Conservation (phyloP, 2,113 vertebrate species). For the Cichladusa arquata region DNA sequence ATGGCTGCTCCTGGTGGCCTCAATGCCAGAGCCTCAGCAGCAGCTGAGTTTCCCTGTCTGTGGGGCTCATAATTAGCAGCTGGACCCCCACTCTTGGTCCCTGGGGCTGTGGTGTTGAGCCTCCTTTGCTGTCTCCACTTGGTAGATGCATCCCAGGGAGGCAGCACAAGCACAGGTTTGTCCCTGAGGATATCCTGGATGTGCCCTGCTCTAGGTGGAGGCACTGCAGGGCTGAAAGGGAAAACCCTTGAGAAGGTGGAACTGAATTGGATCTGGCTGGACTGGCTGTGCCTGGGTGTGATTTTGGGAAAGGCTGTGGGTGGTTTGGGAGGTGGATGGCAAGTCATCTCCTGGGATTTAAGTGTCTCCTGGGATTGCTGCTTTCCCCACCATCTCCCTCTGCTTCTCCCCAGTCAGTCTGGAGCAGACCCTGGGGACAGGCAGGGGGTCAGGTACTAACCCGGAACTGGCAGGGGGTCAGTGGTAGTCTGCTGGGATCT, state of each 20-base stretch:
- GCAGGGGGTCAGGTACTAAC: background rate
- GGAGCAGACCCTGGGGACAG: background rate
- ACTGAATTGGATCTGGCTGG: background rate
- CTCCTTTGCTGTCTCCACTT: background rate
- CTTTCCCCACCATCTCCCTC: background rate
- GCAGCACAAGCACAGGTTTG: fast-evolving
- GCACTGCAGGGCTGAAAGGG: background rate
- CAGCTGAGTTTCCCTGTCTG: background rate
- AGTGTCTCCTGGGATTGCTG: background rate
- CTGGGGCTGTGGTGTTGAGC: background rate
- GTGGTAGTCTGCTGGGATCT: background rate
- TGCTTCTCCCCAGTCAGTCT: background rate
- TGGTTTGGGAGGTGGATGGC: background rate
- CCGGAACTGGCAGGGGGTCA: background rate
- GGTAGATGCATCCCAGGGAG: background rate
- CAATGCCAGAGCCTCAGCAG: background rate
- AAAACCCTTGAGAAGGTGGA: background rate
- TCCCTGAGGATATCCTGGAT: background rate
- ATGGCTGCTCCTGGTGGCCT: background rate
- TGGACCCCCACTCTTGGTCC: background rate
- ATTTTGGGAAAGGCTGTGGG: background rate
- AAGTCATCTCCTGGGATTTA: background rate
- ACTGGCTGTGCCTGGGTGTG: background rate
- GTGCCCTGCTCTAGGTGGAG: background rate
- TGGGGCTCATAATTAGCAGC: fast-evolving